Conservation (phyloP, 2,797 vertebrate species). For the Garrulus glandarius region DNA sequence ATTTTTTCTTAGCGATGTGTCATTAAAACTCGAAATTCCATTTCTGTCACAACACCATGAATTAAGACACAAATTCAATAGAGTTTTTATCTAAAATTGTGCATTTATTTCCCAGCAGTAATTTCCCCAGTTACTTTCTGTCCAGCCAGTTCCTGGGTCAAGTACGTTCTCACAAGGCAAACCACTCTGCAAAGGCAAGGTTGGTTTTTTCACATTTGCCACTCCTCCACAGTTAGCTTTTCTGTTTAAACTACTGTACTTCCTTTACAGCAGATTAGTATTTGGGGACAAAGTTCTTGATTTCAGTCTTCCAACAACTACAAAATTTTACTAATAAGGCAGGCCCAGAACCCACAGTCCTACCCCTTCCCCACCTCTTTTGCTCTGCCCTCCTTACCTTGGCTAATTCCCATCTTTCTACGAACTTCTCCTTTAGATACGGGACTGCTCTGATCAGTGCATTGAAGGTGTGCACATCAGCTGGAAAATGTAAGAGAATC, state of each 20-base stretch:
- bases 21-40: neutral
- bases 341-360: neutral
- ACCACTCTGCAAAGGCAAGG: neutral
- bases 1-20: neutral
- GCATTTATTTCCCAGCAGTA: neutral
- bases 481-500: slow-evolving; percentile 67
- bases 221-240: neutral
- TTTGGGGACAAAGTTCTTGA: neutral
- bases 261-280: neutral
- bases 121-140: neutral
- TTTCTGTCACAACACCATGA: neutral
- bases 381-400: slow-evolving; percentile 74
- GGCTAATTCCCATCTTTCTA: slow-evolving; percentile 80
- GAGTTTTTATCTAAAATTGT: neutral
- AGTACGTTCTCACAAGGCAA: neutral
- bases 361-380: neutral
- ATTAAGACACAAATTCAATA: neutral
- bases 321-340: neutral
- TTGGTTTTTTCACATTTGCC: neutral
- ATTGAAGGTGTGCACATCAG: slow-evolving; percentile 88
- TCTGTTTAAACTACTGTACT: neutral
- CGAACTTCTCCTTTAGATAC: slow-evolving; percentile 60
- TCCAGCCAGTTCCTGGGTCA: neutral
- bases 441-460: slow-evolving; percentile 81
- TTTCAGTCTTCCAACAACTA: neutral